A percentile compares a stretch with the other conserved stretches of the same genome.
Evolutionary conservation across 2,888 invertebrate genomes (phyloP).

Genomic region (Cylloceria caligata): DNA sequence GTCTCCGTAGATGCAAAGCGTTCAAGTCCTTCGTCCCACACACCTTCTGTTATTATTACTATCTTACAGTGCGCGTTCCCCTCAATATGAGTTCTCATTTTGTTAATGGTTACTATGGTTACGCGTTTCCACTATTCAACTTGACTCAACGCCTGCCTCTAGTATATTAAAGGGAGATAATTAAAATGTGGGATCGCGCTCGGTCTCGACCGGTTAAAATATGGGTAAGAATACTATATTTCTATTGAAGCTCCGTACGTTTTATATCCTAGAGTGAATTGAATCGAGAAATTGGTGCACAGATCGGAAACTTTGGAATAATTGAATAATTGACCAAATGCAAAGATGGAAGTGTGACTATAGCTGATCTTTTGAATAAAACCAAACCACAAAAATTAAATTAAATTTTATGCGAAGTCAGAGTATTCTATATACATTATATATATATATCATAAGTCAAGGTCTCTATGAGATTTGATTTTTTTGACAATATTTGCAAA

Average conservation of each 20-base stretch:
- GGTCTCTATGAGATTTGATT: no score
- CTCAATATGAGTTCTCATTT: background rate
- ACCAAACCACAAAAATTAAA: background rate
- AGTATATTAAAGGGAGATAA: no score
- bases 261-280: background rate
- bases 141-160: no score
- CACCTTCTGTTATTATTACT: background rate
- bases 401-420: no score
- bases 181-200: no score
- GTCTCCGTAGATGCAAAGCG: constrained; percentile 12
- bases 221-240: background rate
- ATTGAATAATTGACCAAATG: constrained; percentile 12
- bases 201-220: no score
- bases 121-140: background rate
- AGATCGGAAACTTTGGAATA: background rate
- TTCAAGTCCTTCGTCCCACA: background rate
- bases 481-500: no score
- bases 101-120: background rate
- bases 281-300: background rate
- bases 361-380: background rate
- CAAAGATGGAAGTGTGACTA: background rate
- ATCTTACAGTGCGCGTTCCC: no score
- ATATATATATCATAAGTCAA: no score
- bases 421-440: no score
- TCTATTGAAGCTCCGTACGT: background rate